A percentile compares a stretch with the other conserved stretches of the same genome.
These are phyloP conservation scores for Parambassis ranga DNA, from an alignment of 2,797 vertebrate species.

Conservation along the genomic window DNA sequence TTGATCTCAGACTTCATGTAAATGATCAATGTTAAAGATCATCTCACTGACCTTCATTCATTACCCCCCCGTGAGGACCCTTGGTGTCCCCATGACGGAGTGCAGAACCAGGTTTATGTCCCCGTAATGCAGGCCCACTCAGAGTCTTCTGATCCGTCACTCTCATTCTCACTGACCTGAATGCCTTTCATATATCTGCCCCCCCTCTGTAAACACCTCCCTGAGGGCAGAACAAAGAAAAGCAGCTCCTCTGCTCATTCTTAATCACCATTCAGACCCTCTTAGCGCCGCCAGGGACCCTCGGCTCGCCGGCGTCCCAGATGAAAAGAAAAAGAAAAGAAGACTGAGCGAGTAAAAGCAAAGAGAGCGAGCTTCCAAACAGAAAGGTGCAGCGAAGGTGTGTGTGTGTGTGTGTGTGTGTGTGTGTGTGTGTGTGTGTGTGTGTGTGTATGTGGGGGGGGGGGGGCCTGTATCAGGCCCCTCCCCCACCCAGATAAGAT, in stretches of 20 bases:
- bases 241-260: slow-evolving; percentile 90
- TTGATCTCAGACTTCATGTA: no score
- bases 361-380: no score
- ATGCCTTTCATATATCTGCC: slow-evolving; percentile 93
- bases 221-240: slow-evolving; percentile 96
- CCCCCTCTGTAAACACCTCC: slow-evolving; percentile 91
- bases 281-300: slow-evolving; percentile 90
- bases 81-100: neutral
- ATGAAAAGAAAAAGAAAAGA: slow-evolving; percentile 82
- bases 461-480: slow-evolving; percentile 83
- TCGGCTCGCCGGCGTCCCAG: slow-evolving; percentile 81
- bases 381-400: slow-evolving; percentile 60
- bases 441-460: slow-evolving; percentile 63
- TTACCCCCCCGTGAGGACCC: neutral
- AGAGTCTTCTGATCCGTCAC: slow-evolving; percentile 62
- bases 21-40: no score
- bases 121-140: neutral
- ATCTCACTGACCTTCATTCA: neutral
- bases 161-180: slow-evolving; percentile 93
- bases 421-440: slow-evolving; percentile 88
- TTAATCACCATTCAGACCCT: slow-evolving; percentile 98
- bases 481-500: no score
- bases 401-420: slow-evolving; percentile 82
- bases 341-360: slow-evolving; percentile 29
- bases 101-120: neutral